Evolutionary conservation across 2,888 invertebrate species (phyloP).

Genomic region (Euplexia lucipara): DNA sequence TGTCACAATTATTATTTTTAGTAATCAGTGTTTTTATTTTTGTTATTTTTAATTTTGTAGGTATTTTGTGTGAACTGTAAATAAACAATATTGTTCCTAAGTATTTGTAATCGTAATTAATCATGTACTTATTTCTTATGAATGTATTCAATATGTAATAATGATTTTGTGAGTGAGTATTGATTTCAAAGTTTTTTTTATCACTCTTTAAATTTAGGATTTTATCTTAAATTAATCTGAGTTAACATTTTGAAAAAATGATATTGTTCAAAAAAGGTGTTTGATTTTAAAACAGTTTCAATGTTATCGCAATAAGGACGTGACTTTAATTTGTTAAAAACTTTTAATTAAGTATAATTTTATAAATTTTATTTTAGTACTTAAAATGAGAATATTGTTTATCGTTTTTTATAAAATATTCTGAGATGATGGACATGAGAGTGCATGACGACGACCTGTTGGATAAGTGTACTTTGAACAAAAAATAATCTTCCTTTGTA

Average conservation of each 20-base stretch:
- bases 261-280: conserved; percentile 24
- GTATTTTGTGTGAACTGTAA: conserved; percentile 58
- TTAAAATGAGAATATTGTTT: conserved; percentile 24
- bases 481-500: conserved; percentile 90
- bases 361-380: conserved; percentile 6
- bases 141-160: conserved; percentile 51
- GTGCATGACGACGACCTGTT: conserved; percentile 72
- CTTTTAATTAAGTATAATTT: not conserved
- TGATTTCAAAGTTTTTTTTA: conserved; percentile 26
- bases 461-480: conserved; percentile 86
- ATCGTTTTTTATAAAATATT: conserved; percentile 55
- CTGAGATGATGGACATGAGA: conserved; percentile 74
- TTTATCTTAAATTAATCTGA: conserved; percentile 7
- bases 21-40: conserved; percentile 18
- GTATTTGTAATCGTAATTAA: conserved; percentile 62
- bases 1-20: conserved; percentile 28
- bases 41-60: conserved; percentile 29
- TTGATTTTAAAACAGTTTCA: conserved; percentile 38
- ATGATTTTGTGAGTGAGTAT: conserved; percentile 50
- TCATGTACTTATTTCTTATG: conserved; percentile 60
- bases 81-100: conserved; percentile 63
- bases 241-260: conserved; percentile 44
- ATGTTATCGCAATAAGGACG: conserved; percentile 20
- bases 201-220: conserved; percentile 17
- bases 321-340: conserved; percentile 4